Percentiles rank a stretch among this genome's conserved stretches.
These are phyloP conservation scores for Agrochola litura DNA, from an alignment of 2,888 invertebrate species.

Conservation along the genomic window DNA sequence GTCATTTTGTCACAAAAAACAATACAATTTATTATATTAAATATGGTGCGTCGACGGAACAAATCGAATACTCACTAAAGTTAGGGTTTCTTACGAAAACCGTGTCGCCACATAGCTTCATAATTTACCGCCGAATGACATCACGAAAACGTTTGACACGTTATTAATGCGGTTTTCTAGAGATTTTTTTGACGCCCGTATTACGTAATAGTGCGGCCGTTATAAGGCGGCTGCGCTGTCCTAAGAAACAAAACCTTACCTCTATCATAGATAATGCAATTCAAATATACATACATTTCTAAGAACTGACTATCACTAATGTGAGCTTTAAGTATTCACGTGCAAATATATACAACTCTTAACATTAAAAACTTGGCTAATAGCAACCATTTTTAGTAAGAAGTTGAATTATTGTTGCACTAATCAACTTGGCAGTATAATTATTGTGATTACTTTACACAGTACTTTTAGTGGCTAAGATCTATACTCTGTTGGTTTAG, in stretches of 20 bases:
- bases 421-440: constrained; percentile 42
- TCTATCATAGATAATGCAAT: constrained; percentile 20
- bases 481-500: too few species aligned
- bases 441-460: constrained; percentile 17
- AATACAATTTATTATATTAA: not conserved
- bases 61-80: constrained; percentile 9
- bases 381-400: constrained; percentile 31
- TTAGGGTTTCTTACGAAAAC: constrained; percentile 5
- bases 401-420: constrained; percentile 21
- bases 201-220: not conserved
- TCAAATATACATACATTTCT: constrained; percentile 39
- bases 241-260: not conserved
- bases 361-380: constrained; percentile 42
- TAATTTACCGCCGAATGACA: not conserved
- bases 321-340: constrained; percentile 61
- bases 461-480: constrained; percentile 12
- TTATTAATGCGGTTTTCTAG: not conserved
- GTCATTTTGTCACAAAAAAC: not conserved
- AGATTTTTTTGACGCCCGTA: not conserved
- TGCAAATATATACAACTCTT: constrained; percentile 62
- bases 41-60: constrained; percentile 22
- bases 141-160: not conserved
- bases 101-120: not conserved
- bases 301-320: constrained; percentile 7
- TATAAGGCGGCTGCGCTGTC: not conserved